Conservation (phyloP, 35 echinoderm and acorn worm species). For the Lytechinus variegatus region DNA sequence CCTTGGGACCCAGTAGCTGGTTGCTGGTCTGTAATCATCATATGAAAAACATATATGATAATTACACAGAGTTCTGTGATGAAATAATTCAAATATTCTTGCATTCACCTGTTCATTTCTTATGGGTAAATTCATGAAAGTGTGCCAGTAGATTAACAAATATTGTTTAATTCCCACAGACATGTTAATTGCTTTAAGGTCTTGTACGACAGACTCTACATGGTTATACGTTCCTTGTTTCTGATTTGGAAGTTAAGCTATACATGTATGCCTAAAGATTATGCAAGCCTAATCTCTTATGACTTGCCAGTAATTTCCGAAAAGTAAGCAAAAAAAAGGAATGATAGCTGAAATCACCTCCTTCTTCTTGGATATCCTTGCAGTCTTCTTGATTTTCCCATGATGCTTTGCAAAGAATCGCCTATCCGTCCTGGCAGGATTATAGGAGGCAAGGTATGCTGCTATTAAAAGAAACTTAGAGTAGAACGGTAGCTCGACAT, state of each 20-base stretch:
- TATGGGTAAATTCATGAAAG: too few relatives aligned
- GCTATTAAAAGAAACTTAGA: conserved; percentile 96
- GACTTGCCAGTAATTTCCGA: not conserved
- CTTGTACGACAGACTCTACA: too few relatives aligned
- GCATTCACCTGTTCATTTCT: too few relatives aligned
- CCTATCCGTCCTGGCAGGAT: conserved; percentile 82
- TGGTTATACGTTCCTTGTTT: too few relatives aligned
- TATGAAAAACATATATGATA: not conserved
- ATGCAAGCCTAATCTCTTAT: not conserved
- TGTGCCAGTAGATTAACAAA: too few relatives aligned
- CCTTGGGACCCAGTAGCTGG: conserved; percentile 81
- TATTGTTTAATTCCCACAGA: too few relatives aligned
- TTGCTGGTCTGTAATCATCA: conserved; percentile 75
- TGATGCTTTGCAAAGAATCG: conserved; percentile 95
- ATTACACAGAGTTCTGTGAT: not conserved
- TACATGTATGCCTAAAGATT: too few relatives aligned
- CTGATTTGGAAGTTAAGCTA: too few relatives aligned
- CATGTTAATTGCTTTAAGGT: too few relatives aligned
- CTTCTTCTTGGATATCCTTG: conserved; percentile 71
- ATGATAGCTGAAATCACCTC: conserved; percentile 43
- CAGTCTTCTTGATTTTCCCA: conserved; percentile 88
- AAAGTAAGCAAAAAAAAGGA: not conserved
- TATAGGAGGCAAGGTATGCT: conserved; percentile 95
- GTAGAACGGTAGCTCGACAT: conserved; percentile 95
- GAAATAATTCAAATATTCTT: too few relatives aligned